These are phyloP conservation scores for Parnassius glacialis DNA, from an alignment of 2,888 invertebrate genomes.

Conservation along the genomic window DNA sequence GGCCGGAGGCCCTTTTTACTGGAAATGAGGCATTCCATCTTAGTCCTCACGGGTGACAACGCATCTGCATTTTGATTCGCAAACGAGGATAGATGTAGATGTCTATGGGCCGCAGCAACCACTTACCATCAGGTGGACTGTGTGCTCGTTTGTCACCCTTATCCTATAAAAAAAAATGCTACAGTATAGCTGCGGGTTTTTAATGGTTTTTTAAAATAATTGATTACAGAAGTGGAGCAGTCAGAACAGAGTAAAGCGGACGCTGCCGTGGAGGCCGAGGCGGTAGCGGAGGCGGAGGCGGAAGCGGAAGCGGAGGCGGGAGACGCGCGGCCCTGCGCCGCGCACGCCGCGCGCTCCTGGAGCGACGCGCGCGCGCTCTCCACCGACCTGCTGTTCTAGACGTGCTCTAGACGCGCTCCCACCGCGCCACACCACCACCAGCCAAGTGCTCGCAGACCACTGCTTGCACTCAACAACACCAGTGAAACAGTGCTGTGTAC, in stretches of 20 bases:
- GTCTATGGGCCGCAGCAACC: too few relatives aligned
- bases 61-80: too few relatives aligned
- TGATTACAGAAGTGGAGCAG: conserved; percentile 24
- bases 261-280: conserved; percentile 5
- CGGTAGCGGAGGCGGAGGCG: conserved; percentile 21
- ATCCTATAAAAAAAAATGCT: too few relatives aligned
- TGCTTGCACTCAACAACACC: too few relatives aligned
- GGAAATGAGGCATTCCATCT: too few relatives aligned
- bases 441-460: background rate
- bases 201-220: background rate
- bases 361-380: conserved; percentile 61
- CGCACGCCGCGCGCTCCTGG: conserved; percentile 60
- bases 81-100: too few relatives aligned
- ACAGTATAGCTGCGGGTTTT: too few relatives aligned
- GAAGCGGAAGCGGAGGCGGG: conserved; percentile 35
- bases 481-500: too few relatives aligned
- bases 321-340: conserved; percentile 57
- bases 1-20: too few relatives aligned
- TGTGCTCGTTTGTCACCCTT: too few relatives aligned
- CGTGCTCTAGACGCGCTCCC: background rate
- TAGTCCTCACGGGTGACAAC: too few relatives aligned
- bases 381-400: conserved; percentile 71
- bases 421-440: background rate
- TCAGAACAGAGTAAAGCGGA: conserved; percentile 13
- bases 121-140: too few relatives aligned